Percentiles rank a stretch among this genome's conserved stretches.
phyloP scores from a whole-genome alignment of 2,888 invertebrate species.

The Brenthis daphne region DNA sequence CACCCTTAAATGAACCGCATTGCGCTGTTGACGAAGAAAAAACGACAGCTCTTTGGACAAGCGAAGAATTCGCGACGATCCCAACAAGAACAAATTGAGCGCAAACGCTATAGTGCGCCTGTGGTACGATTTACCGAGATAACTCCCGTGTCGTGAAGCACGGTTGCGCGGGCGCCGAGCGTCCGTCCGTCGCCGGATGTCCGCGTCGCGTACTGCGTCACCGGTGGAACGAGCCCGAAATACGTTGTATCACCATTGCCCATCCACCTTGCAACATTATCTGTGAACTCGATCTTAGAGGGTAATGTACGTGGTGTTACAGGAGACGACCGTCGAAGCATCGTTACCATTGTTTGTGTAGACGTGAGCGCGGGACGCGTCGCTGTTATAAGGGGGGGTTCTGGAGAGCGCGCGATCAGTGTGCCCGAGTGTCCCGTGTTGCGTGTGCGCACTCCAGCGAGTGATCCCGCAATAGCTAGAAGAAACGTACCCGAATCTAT shows the following conservation, averaged over 20 bases:
- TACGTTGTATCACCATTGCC: constrained; percentile 48
- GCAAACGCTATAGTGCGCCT: constrained; percentile 73
- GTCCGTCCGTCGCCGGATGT: constrained; percentile 53
- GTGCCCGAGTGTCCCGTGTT: constrained; percentile 79
- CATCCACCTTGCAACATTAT: constrained; percentile 36
- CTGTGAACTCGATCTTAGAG: constrained; percentile 37
- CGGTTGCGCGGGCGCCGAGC: constrained; percentile 64
- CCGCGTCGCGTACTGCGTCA: constrained; percentile 39
- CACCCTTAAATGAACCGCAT: constrained; percentile 56
- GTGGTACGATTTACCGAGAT: constrained; percentile 77
- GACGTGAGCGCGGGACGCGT: constrained; percentile 75
- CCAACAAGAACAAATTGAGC: constrained; percentile 81
- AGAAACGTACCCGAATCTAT: constrained; percentile 52
- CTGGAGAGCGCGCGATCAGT: constrained; percentile 79
- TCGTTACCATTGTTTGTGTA: constrained; percentile 52
- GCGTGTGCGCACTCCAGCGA: constrained; percentile 68
- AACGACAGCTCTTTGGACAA: constrained; percentile 73
- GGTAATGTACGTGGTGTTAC: constrained; percentile 57
- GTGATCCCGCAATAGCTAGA: constrained; percentile 54
- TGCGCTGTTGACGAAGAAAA: constrained; percentile 63
- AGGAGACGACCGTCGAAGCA: constrained; percentile 51
- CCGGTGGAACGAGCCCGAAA: constrained; percentile 26
- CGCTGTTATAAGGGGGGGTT: constrained; percentile 79
- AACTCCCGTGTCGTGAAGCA: constrained; percentile 72
- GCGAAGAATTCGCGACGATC: constrained; percentile 77